Conservation (phyloP, 2,888 invertebrate genomes). For the Pterostichus niger region DNA sequence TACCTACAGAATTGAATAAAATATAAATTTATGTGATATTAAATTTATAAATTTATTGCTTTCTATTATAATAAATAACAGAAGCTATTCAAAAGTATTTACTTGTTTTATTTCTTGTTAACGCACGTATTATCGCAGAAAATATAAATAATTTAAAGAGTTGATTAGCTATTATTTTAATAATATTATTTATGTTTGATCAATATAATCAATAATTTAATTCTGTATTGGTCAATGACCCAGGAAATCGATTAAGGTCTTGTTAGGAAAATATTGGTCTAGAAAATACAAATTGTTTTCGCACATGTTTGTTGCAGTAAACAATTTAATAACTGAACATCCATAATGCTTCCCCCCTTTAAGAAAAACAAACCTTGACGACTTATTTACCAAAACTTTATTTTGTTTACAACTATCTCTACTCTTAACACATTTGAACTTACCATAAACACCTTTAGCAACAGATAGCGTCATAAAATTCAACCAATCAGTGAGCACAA, state of each 20-base stretch:
- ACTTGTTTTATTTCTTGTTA: not conserved
- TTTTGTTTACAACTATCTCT: constrained; percentile 11
- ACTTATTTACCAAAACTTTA: constrained; percentile 49
- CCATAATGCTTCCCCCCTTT: not conserved
- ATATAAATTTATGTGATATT: no score
- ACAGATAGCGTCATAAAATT: constrained; percentile 49
- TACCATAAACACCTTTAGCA: constrained; percentile 31
- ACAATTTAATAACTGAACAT: not conserved
- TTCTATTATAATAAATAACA: not conserved
- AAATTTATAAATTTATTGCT: not conserved
- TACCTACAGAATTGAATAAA: not conserved
- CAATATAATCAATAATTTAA: constrained; percentile 26
- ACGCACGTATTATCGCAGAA: constrained; percentile 8
- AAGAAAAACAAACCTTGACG: constrained; percentile 63
- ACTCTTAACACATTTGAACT: constrained; percentile 26
- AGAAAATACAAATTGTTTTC: constrained; percentile 20
- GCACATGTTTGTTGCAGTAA: constrained; percentile 32
- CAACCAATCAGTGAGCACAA: constrained; percentile 26
- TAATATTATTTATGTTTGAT: constrained; percentile 25
- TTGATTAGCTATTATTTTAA: not conserved
- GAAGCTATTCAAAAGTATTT: not conserved
- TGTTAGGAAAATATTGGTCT: constrained; percentile 20
- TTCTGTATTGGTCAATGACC: constrained; percentile 33
- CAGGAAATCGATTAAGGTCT: constrained; percentile 37
- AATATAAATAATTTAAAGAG: not conserved